Evolutionary conservation across 2,888 invertebrate genomes (phyloP), one percentile per base, ranked within the genome.

Genomic region (Tiliacea aurago): DNA sequence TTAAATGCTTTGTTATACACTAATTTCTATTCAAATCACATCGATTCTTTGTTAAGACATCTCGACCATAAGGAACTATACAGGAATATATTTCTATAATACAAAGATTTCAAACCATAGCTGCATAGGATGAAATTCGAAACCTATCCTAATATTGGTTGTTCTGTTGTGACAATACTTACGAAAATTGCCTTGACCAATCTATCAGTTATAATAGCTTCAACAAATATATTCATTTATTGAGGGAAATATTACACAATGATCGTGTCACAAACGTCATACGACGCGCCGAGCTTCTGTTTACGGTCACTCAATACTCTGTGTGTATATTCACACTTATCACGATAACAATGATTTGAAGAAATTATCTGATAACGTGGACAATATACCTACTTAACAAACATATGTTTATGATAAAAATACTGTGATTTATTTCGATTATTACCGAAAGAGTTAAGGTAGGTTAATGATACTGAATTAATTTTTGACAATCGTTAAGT

Each of bases 111-210:
- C 49, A 64, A 79, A 75, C 64, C 66, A 70, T n/a, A n/a, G n/a
- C n/a, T n/a, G n/a, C n/a, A n/a, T 80, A 62, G 76, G 82, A 83
- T 73, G 80, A 86, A 83, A 87, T 85, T 79, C 81, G 87, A 87
- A 88, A 86, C 81, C 63, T 73, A 83, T 83, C 78, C 79, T 82
- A 87, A 88, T 87, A 87, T 87, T 85, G 84, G 76, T 79, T 81
- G 77, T 80, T 84, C 80, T 86, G 85, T 87, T 91, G 90, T 92
- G 91, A 92, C 91, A 93, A 91, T 91, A 87, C 90, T 94, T 93
- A 93, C 94, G 93, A 95, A 94, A 94, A 94, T 85, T 86, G 82
- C 95, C 95, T 95, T 95, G 95, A 93, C 93, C 93, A 91, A 93
- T 90, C 92, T 92, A 93, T 92, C 90, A 88, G 91, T 82, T 89